Conservation (phyloP, 2,797 vertebrate species). For the Xiphophorus birchmanni region DNA sequence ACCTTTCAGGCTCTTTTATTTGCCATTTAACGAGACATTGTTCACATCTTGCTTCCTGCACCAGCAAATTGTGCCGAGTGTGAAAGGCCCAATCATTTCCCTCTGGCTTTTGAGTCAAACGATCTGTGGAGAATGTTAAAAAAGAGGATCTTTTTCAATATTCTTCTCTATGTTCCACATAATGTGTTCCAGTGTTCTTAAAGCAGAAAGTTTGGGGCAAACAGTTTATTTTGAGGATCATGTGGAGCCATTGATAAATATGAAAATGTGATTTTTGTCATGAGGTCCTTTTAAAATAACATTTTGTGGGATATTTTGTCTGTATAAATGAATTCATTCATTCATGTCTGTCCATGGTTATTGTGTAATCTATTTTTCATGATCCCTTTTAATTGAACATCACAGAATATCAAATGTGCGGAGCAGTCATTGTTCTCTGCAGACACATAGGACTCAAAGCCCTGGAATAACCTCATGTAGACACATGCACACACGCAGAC, state of each 20-base stretch:
- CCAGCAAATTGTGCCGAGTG: slow-evolving; percentile 5
- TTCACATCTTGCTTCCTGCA: slow-evolving; percentile 13
- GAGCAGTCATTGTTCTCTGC: slow-evolving; percentile 65
- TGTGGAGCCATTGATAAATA: not conserved
- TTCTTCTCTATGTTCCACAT: slow-evolving; percentile 14
- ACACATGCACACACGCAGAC: slow-evolving; percentile 14
- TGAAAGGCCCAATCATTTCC: slow-evolving; percentile 11
- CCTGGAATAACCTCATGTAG: slow-evolving; percentile 36
- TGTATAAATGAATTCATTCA: slow-evolving; percentile 2
- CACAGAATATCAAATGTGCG: slow-evolving; percentile 46
- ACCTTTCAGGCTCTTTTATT: not conserved
- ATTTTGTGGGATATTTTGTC: not conserved
- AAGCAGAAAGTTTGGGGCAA: slow-evolving; percentile 10
- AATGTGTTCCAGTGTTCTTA: slow-evolving; percentile 17
- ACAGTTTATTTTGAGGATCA: slow-evolving; percentile 6
- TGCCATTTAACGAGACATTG: not conserved
- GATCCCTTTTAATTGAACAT: slow-evolving; percentile 44
- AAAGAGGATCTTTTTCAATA: slow-evolving; percentile 28
- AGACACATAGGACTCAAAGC: slow-evolving; percentile 51
- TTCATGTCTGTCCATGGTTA: not conserved
- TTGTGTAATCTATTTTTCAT: slow-evolving; percentile 54
- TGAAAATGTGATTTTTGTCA: slow-evolving; percentile 13
- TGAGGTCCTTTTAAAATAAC: slow-evolving; percentile 16
- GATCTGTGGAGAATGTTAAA: slow-evolving; percentile 25
- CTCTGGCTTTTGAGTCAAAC: slow-evolving; percentile 29